phyloP scores from a whole-genome alignment of 2,113 vertebrate species.

The Cercopithecus mona region DNA sequence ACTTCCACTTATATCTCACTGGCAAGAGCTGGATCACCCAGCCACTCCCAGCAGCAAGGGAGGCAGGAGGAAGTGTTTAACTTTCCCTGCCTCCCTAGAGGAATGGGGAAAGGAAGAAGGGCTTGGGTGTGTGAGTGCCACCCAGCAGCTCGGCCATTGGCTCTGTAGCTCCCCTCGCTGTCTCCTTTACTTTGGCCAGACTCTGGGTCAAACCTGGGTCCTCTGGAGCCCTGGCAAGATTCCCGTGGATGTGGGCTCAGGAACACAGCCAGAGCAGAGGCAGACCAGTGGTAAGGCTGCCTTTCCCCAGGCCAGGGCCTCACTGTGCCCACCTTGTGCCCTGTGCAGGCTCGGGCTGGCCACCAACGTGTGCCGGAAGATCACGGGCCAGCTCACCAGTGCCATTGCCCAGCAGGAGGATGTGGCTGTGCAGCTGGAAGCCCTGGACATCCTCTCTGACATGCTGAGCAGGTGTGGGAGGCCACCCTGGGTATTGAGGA shows the following conservation, averaged over 20 bases:
- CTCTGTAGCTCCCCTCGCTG: neutral
- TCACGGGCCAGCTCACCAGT: conserved; percentile 94
- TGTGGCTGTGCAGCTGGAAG: conserved; percentile 94
- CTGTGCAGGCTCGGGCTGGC: conserved; percentile 89
- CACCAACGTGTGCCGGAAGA: conserved; percentile 93
- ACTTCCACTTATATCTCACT: neutral
- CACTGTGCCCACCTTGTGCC: neutral
- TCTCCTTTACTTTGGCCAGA: neutral
- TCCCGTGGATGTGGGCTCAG: neutral
- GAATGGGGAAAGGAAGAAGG: neutral
- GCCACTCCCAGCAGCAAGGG: neutral
- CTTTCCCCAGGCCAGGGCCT: neutral
- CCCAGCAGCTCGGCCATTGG: neutral
- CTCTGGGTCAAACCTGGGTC: neutral
- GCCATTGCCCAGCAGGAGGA: conserved; percentile 95
- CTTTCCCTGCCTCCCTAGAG: neutral
- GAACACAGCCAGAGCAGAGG: neutral
- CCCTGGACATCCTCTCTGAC: conserved; percentile 97
- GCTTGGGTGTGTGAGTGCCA: neutral
- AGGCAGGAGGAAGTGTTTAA: neutral
- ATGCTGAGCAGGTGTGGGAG: conserved; percentile 94
- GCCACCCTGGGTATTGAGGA: neutral
- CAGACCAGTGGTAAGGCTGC: neutral
- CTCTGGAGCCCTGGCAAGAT: neutral
- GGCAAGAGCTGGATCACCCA: neutral